phyloP scores from a whole-genome alignment of 1,140 invertebrate genomes.

The Drosophila bifasciata region DNA sequence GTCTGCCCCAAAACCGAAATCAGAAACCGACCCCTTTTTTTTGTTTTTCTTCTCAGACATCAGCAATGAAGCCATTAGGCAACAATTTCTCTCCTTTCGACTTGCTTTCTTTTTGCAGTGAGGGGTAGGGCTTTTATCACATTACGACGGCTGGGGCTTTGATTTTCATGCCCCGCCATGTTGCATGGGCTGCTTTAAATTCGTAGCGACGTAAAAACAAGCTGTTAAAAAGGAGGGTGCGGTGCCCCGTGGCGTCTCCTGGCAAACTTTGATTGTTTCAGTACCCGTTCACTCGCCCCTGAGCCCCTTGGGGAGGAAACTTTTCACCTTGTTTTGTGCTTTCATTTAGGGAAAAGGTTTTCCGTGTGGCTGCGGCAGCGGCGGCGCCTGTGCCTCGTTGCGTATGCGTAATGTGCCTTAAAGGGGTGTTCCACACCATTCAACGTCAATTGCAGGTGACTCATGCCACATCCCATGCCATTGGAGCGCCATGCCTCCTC shows the following conservation, averaged over 20 bases:
- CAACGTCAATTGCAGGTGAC: constrained; percentile 79
- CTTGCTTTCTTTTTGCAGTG: constrained; percentile 2
- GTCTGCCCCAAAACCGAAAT: constrained; percentile 14
- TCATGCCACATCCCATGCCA: constrained; percentile 21
- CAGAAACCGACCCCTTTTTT: constrained; percentile 19
- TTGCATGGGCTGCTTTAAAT: constrained; percentile 46
- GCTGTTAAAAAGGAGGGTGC: constrained; percentile 24
- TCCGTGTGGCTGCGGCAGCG: constrained; percentile 7
- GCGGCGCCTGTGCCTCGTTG: constrained; percentile 28
- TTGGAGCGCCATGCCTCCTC: too few relatives aligned
- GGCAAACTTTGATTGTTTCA: constrained; percentile 73
- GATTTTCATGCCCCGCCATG: constrained; percentile 42
- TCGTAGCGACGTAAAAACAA: constrained; percentile 47
- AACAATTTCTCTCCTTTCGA: constrained; percentile 33
- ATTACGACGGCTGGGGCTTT: constrained; percentile 40
- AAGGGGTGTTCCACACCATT: constrained; percentile 18
- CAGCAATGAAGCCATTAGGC: constrained; percentile 71
- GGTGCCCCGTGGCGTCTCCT: constrained; percentile 20
- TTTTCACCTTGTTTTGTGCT: constrained; percentile 50
- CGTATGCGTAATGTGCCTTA: constrained; percentile 71
- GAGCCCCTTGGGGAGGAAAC: constrained; percentile 20
- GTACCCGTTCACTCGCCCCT: neutral
- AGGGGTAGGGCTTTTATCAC: constrained; percentile 37
- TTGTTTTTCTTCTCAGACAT: constrained; percentile 8
- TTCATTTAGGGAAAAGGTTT: constrained; percentile 29